A percentile compares a stretch with the other conserved stretches of the same genome.
phyloP scores from a whole-genome alignment of 1,140 invertebrate species.

The Belonocnema kinseyi region DNA sequence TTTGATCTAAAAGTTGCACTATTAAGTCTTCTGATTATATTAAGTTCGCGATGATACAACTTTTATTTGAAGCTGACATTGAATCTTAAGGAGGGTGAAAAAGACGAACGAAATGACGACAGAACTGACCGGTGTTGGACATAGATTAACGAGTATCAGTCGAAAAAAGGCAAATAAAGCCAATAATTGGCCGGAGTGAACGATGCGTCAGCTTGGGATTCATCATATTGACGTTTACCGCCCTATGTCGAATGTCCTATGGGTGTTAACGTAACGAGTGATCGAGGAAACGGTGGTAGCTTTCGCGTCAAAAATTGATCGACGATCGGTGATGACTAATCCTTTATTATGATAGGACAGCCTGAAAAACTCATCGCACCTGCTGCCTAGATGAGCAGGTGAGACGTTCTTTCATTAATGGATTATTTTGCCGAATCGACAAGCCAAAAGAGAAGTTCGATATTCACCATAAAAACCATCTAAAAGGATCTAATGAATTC shows the following conservation, averaged over 20 bases:
- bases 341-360: slow-evolving; percentile 48
- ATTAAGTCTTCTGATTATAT: no score
- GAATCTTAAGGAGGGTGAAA: no score
- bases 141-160: neutral
- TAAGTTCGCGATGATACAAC: no score
- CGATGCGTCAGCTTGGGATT: slow-evolving; percentile 19
- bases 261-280: slow-evolving; percentile 39
- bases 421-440: neutral
- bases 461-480: neutral
- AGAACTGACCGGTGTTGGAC: neutral
- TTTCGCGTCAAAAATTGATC: slow-evolving; percentile 52
- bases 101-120: neutral
- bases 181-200: neutral
- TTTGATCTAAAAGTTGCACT: no score
- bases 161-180: slow-evolving; percentile 9
- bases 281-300: slow-evolving; percentile 37
- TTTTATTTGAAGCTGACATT: no score
- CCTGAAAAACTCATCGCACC: slow-evolving; percentile 54
- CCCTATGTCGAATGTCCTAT: neutral
- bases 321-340: slow-evolving; percentile 63
- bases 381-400: slow-evolving; percentile 44
- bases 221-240: slow-evolving; percentile 18
- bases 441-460: neutral
- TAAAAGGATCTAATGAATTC: neutral
- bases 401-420: slow-evolving; percentile 15